Conservation (phyloP, 2,113 vertebrate species). For the Anolis carolinensis region DNA sequence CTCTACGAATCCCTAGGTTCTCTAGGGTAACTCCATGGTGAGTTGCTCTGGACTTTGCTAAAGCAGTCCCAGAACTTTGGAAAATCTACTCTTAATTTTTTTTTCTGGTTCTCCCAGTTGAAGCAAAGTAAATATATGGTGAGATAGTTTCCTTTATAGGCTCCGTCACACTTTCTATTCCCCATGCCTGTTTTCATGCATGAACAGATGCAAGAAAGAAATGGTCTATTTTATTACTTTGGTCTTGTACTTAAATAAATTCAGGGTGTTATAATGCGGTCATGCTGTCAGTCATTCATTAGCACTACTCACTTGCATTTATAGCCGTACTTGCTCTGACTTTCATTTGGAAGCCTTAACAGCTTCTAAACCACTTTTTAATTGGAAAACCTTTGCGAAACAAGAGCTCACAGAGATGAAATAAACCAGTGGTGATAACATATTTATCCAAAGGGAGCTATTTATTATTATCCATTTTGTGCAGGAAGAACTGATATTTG, state of each 20-base stretch:
- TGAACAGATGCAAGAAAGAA: neutral
- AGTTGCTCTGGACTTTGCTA: neutral
- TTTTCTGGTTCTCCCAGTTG: neutral
- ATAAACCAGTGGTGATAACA: neutral
- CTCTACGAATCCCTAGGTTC: too few species aligned
- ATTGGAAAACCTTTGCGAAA: neutral
- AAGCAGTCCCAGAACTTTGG: too few species aligned
- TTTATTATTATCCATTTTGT: slow-evolving; percentile 15
- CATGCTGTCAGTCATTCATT: slow-evolving; percentile 6
- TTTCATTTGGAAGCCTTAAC: neutral
- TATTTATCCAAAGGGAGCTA: neutral
- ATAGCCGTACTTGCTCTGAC: slow-evolving; percentile 1
- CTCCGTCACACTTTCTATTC: neutral
- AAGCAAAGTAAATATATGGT: neutral
- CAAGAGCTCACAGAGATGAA: neutral
- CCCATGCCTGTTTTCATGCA: neutral
- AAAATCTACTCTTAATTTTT: too few species aligned
- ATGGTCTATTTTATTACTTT: neutral
- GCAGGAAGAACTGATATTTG: too few species aligned
- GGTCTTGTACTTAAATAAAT: slow-evolving; percentile 20
- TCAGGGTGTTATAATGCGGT: neutral
- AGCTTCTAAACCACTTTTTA: neutral
- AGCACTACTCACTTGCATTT: neutral
- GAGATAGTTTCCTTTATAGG: neutral
- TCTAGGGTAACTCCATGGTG: too few species aligned